These are phyloP conservation scores for Varecia variegata DNA, from an alignment of 2,797 vertebrate genomes.

Conservation along the genomic window DNA sequence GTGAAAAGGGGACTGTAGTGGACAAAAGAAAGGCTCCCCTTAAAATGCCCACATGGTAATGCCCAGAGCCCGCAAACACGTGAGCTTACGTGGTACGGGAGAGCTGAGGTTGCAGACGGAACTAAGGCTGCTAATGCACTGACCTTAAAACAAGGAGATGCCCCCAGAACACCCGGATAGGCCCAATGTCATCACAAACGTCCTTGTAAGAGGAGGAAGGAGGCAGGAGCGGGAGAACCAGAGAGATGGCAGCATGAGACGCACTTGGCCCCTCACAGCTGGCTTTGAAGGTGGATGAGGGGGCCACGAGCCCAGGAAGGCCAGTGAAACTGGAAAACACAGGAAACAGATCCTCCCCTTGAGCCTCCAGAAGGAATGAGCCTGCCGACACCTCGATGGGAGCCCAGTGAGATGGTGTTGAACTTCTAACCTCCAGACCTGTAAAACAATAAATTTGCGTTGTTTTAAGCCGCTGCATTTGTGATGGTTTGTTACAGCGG, in stretches of 20 bases:
- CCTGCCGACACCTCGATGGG: background rate
- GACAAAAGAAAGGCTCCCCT: background rate
- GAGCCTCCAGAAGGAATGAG: no score
- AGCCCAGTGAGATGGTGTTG: background rate
- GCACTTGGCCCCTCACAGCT: background rate
- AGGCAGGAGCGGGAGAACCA: fast-evolving
- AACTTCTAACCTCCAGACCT: background rate
- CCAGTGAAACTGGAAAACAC: background rate
- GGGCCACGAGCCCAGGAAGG: background rate
- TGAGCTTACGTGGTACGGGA: background rate
- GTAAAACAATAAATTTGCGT: background rate
- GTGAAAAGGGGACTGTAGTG: background rate
- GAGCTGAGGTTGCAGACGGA: background rate
- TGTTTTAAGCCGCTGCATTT: background rate
- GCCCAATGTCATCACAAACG: background rate
- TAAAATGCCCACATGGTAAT: fast-evolving
- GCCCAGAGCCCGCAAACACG: background rate
- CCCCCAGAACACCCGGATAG: background rate
- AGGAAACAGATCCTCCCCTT: background rate
- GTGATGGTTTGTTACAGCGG: background rate
- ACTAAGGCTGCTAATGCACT: background rate
- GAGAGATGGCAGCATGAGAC: background rate
- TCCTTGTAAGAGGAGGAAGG: background rate
- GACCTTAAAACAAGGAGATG: background rate
- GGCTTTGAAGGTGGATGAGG: background rate